These are phyloP conservation scores for Panzeria rudis DNA, from an alignment of 2,888 invertebrate species.

Conservation along the genomic window DNA sequence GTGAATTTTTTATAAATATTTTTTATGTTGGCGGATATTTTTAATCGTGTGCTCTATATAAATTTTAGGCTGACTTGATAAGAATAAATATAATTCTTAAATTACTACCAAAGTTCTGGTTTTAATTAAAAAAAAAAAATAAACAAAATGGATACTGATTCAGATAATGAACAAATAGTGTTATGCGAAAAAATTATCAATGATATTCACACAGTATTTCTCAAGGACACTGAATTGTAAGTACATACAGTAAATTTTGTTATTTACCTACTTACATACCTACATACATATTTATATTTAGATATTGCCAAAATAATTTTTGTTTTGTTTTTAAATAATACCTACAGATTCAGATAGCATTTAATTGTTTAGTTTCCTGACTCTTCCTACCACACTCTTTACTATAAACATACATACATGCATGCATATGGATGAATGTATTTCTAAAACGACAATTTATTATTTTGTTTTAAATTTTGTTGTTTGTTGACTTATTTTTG, in stretches of 20 bases:
- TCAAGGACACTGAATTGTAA: conserved; percentile 91
- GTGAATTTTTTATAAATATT: conserved; percentile 16
- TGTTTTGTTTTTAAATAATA: not conserved
- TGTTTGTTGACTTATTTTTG: conserved; percentile 14
- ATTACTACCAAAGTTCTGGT: not conserved
- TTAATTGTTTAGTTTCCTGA: not conserved
- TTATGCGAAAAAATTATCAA: conserved; percentile 92
- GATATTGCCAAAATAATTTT: not conserved
- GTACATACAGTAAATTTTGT: conserved; percentile 79
- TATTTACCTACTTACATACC: not conserved
- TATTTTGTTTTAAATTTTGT: conserved; percentile 13
- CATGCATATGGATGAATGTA: not conserved
- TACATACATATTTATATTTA: not conserved
- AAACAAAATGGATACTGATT: conserved; percentile 55
- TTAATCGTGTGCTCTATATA: conserved; percentile 26
- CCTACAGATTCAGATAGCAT: too few relatives aligned
- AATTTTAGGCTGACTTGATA: conserved; percentile 33
- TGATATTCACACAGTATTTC: conserved; percentile 90
- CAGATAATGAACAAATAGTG: conserved; percentile 87
- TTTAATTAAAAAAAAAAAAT: not conserved
- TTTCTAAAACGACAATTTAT: conserved; percentile 2
- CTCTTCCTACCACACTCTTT: not conserved
- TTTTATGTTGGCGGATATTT: conserved; percentile 38
- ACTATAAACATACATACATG: not conserved
- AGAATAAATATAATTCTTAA: not conserved